phyloP scores from a whole-genome alignment of 2,888 invertebrate species.

The Erynnis tages region DNA sequence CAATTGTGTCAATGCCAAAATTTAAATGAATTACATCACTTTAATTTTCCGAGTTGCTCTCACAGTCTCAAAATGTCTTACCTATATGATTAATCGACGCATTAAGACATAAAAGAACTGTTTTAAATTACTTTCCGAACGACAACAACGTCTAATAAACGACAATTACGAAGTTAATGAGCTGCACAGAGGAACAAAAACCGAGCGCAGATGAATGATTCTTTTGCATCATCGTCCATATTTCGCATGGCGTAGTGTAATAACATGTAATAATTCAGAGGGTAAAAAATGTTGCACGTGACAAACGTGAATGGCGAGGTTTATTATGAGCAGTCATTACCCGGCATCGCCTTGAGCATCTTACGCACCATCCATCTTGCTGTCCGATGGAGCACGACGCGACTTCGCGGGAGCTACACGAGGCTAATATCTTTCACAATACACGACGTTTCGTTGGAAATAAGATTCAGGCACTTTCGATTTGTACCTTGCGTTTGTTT shows the following conservation, averaged over 20 bases:
- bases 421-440: not conserved
- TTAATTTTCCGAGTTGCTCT: not conserved
- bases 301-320: slow-evolving; percentile 17
- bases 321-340: slow-evolving; percentile 45
- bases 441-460: not conserved
- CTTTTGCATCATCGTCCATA: not conserved
- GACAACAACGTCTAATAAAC: not conserved
- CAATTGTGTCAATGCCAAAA: not conserved
- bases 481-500: too few species aligned
- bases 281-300: slow-evolving; percentile 24
- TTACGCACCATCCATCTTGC: slow-evolving; percentile 21
- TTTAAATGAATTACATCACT: slow-evolving; percentile 5
- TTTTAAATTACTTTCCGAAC: slow-evolving; percentile 15
- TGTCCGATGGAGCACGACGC: slow-evolving; percentile 17
- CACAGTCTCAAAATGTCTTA: not conserved
- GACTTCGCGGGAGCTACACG: slow-evolving; percentile 24
- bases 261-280: slow-evolving; percentile 22
- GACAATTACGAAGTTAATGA: slow-evolving; percentile 16
- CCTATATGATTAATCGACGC: not conserved
- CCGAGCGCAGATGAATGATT: slow-evolving; percentile 8
- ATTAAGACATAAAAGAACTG: not conserved
- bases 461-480: not conserved
- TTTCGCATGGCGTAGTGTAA: slow-evolving; percentile 15
- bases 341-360: slow-evolving; percentile 45
- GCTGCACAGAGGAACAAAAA: slow-evolving; percentile 3